Evolutionary conservation across 2,888 invertebrate genomes (phyloP).

Genomic region (Eretmocerus hayati): DNA sequence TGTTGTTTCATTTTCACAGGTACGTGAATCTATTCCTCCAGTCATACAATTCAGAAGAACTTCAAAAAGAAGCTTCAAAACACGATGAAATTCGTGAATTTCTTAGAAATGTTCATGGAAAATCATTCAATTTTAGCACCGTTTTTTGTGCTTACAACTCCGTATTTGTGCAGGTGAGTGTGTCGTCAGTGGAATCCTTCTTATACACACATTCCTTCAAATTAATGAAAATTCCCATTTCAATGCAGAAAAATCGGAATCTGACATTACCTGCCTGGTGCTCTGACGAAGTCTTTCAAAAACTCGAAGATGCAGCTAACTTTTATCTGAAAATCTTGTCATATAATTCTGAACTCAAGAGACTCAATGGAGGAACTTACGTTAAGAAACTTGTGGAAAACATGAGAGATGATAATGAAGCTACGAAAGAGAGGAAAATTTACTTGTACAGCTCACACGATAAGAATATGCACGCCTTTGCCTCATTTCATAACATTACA

Average conservation of each 20-base stretch:
- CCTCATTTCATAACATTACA: not conserved
- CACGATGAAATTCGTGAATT: not conserved
- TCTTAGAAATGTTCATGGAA: slow-evolving; percentile 1
- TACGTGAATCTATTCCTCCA: not conserved
- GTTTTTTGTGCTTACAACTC: slow-evolving; percentile 7
- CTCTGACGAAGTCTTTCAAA: slow-evolving; percentile 1
- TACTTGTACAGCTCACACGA: slow-evolving; percentile 12
- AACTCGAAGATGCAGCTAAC: not conserved
- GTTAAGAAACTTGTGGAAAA: slow-evolving; percentile 9
- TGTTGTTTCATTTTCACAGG: not conserved
- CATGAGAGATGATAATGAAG: not conserved
- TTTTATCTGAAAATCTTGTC: slow-evolving; percentile 7
- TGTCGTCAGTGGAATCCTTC: too few relatives aligned
- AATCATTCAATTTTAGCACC: not conserved
- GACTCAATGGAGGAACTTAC: slow-evolving; percentile 10
- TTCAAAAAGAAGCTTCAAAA: not conserved
- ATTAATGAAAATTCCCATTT: not conserved
- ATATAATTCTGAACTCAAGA: slow-evolving; percentile 1
- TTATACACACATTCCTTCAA: too few relatives aligned
- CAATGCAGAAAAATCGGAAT: slow-evolving; percentile 11
- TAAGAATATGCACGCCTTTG: not conserved
- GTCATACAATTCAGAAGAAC: slow-evolving; percentile 1
- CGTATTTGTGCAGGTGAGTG: slow-evolving; percentile 5
- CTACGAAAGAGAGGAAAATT: slow-evolving; percentile 2
- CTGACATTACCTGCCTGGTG: slow-evolving; percentile 8